Conservation (phyloP, 1,140 invertebrate species). For the Hesperophylax magnus region DNA sequence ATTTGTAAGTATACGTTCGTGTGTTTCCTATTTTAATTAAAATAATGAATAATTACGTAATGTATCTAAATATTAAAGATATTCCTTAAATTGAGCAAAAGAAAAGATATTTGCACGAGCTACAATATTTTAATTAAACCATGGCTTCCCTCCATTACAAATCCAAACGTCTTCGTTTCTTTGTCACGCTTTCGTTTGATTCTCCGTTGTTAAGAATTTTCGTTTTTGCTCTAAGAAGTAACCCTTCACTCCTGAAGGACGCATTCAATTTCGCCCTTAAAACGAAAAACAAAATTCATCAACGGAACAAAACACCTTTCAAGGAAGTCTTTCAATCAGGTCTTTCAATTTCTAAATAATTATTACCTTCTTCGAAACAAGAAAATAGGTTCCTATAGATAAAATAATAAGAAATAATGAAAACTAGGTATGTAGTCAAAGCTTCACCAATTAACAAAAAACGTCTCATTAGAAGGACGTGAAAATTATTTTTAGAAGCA, state of each 20-base stretch:
- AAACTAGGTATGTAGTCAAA: neutral
- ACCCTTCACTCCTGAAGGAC: neutral
- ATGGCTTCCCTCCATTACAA: neutral
- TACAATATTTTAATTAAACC: too few species aligned
- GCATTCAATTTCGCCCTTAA: neutral
- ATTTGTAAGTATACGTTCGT: too few species aligned
- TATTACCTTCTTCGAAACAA: neutral
- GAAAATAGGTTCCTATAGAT: neutral
- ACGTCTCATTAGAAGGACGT: too few species aligned
- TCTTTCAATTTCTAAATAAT: neutral
- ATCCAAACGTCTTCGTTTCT: neutral
- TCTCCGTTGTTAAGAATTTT: neutral
- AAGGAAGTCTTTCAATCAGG: neutral
- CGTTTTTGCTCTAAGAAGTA: neutral
- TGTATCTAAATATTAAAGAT: too few species aligned
- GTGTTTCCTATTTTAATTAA: too few species aligned
- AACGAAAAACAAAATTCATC: neutral
- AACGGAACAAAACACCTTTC: neutral
- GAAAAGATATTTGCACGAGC: too few species aligned
- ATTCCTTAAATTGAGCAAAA: too few species aligned
- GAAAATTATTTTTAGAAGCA: too few species aligned
- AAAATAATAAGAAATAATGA: neutral
- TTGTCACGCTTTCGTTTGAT: conserved; percentile 5
- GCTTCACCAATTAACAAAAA: neutral
- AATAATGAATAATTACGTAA: too few species aligned